These are phyloP conservation scores for Aegotheles bennettii DNA, from an alignment of 2,113 vertebrate genomes.

Conservation along the genomic window DNA sequence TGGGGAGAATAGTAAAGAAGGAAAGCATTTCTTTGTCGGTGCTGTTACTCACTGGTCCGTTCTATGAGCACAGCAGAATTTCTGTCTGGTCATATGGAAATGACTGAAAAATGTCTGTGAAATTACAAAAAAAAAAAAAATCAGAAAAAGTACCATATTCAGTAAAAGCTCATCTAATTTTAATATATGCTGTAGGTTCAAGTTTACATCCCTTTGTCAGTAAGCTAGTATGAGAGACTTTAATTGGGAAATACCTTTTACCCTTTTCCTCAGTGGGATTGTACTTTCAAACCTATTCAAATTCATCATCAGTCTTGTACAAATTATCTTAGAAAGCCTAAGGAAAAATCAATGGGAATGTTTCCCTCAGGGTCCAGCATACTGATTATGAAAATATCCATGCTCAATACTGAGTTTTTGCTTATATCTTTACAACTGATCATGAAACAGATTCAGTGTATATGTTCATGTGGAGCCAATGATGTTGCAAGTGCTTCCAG, in stretches of 20 bases:
- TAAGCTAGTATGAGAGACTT: neutral
- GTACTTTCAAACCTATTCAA: constrained; percentile 34
- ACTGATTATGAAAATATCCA: constrained; percentile 35
- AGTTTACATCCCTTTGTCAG: constrained; percentile 12
- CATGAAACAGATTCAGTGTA: neutral
- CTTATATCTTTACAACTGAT: neutral
- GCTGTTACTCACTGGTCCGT: neutral
- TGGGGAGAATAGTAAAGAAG: neutral
- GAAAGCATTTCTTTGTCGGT: constrained; percentile 8
- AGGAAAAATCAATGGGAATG: constrained; percentile 47
- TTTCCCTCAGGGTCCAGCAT: constrained; percentile 12
- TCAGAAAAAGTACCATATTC: neutral
- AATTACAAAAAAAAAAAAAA: constrained; percentile 23
- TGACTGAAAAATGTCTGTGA: neutral
- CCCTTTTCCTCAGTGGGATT: neutral
- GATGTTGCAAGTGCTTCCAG: neutral
- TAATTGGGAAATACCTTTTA: constrained; percentile 34
- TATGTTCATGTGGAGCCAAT: neutral
- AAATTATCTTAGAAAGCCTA: constrained; percentile 38
- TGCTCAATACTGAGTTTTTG: constrained; percentile 23
- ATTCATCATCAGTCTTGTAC: constrained; percentile 12
- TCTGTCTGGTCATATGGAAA: neutral
- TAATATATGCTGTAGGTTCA: constrained; percentile 17
- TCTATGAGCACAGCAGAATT: neutral
- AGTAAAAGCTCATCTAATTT: constrained; percentile 27